Base-by-base conservation (phyloP, 2,113 vertebrate species). In the Polypterus senegalus region DNA sequence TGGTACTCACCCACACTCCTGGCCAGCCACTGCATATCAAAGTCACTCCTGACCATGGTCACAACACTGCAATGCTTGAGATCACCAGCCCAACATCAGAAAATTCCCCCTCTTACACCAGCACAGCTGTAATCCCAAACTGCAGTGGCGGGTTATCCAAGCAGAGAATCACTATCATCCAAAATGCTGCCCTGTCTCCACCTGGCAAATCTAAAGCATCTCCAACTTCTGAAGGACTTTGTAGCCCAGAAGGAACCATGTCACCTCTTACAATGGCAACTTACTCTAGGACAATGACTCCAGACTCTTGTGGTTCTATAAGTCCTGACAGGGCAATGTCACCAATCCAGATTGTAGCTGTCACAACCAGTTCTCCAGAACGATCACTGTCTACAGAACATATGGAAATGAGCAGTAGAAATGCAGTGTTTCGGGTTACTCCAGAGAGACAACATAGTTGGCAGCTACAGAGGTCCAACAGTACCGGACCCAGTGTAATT, bases 1-100 rank as follows among this genome's bases (percentile, higher is more conserved):
- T 98, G 9, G 87, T 97, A 57, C 72, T 97, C 68, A 93, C 88
- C 59, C 91, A 94, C 63, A 93, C 83, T n/a, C 91, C 91, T 3
- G 95, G 94, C 3, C 93, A 96, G 65, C 93, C 91, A 9, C 86
- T 97, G 72, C 93, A 97, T 61, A 97, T 98, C 69, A 97, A 97
- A 74, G 93, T 97, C 57, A 96, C 92, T 62, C 95, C 95, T 58
- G 93, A 97, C 63, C 91, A 93, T 0, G 81, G 85, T 59, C 91
- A 93, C 69, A 97, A 92, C 70, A 93, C 85, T 9, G 92, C 95
- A 46, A 94, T 84, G 54, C 88, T 97, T 46, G 92, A 97, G 82
- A 97, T 96, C 72, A 94, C 91, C 66, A 96, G 90, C 74, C 91
- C 94, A 0, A 90, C 84, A 45, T 63, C 84, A 65, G 95, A 95